Evolutionary conservation across 2,797 vertebrate species (phyloP), one percentile per base, ranked within the genome.

Genomic region (Tenualosa thibaudeaui): DNA sequence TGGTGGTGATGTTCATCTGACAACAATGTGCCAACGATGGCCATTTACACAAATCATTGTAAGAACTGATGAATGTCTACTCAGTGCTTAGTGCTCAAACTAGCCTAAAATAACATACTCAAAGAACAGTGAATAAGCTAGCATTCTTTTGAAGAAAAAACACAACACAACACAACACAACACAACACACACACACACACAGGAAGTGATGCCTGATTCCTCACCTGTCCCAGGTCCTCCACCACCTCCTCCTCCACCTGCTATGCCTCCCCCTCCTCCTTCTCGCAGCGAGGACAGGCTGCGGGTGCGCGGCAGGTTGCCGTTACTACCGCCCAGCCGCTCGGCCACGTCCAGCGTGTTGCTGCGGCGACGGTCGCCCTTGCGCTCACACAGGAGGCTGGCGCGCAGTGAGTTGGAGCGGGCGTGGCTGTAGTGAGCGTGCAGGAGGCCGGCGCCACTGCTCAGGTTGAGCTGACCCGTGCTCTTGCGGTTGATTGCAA

Each of bases 311-410:
- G 97, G 97, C 90, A 99, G 93, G 90, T 97, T 98, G 54, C 93
- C 96, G 0, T 98, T 97, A 93, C 95, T 98, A 83, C 96, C 96
- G 56, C 94, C 95, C 7, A 97, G 94, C 49, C 97, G 95, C 81
- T 99, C 98, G 31, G 96, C 96, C 49, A 99, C 94, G 89, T 99
- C 98, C 87, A 99, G 94, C 86, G 98, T 99, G 96, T 99, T 99
- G 91, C 98, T 98, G 68, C 98, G 95, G 2, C 94, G 96, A 2
- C 97, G 93, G 94, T 99, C 97, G 0, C 93, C 95, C 92, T 96
- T 96, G 46, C 96, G 94, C 82, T 98, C 98, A 0, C 95, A 94
- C 86, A 97, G 94, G 81, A 97, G 93, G 92, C 96, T 98, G 88
- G 98, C 94, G 56, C 98, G 96, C 78, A 99, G 93, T 2, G 98